Percentiles rank a stretch among this genome's conserved stretches.
phyloP scores from a whole-genome alignment of 2,888 invertebrate genomes.

The Melanostoma scalare region DNA sequence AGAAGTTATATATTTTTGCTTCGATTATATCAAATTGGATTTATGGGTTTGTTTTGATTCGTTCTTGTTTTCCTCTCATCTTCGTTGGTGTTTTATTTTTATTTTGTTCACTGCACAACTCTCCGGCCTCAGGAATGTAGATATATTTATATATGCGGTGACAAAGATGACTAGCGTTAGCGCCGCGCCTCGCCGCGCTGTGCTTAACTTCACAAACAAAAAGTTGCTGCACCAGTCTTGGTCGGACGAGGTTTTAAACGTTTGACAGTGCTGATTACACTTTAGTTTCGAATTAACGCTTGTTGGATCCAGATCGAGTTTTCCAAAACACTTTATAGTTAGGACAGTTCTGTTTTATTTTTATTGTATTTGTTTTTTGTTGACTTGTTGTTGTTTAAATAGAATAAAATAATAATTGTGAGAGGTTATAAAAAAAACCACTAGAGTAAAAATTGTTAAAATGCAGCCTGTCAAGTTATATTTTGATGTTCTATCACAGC shows the following conservation, averaged over 20 bases:
- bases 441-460: slow-evolving; percentile 24
- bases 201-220: slow-evolving; percentile 2
- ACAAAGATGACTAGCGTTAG: slow-evolving; percentile 16
- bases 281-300: slow-evolving; percentile 55
- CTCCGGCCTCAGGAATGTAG: slow-evolving; percentile 8
- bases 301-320: slow-evolving; percentile 42
- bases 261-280: slow-evolving; percentile 50
- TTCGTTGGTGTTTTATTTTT: slow-evolving; percentile 36
- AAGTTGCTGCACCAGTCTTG: slow-evolving; percentile 48
- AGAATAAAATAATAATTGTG: neutral
- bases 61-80: slow-evolving; percentile 55
- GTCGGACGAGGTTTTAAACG: slow-evolving; percentile 55
- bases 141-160: slow-evolving; percentile 30
- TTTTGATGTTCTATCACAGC: slow-evolving; percentile 89
- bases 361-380: neutral
- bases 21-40: slow-evolving; percentile 12
- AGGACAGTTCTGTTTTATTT: slow-evolving; percentile 15
- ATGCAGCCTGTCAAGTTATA: slow-evolving; percentile 85
- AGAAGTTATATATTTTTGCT: slow-evolving; percentile 12
- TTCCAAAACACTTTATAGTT: slow-evolving; percentile 6
- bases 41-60: slow-evolving; percentile 68
- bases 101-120: slow-evolving; percentile 28
- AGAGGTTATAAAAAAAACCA: slow-evolving; percentile 18
- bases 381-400: neutral
- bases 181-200: slow-evolving; percentile 11